Base-by-base conservation (phyloP, 2,113 vertebrate species). In the Neolamprologus modestus region DNA sequence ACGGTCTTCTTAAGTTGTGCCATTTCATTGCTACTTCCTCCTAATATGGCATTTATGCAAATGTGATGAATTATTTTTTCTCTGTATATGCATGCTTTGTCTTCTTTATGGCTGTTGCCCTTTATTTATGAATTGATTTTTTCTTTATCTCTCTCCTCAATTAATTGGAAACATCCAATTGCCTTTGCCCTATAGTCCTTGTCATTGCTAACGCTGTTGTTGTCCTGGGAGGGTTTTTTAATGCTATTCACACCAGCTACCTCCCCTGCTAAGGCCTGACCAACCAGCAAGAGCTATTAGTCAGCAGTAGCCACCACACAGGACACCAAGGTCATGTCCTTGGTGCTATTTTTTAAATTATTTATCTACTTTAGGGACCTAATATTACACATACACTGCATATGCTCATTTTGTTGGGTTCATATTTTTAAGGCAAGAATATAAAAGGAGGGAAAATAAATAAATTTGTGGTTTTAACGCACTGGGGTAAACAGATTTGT, bases 41-140 rank as follows among this genome's bases (percentile, higher is more conserved):
- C 40, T 89, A 89, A 89, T 93, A 82, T 73, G 78, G 26, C 76
- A 52, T 91, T 94, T 92, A 92, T 94, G 86, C 35, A 91, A 92
- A 91, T 89, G 26, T 54, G 42, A 73, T 47, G 40, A 84, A 83
- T 87, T 89, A 9, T 80, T 93, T 89, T 88, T 45, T 80, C 63
- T 82, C 47, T 31, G n/a, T 40, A 24, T 13, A 13, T 16, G 52
- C 14, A 80, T n/a, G 4, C 5, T 79, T 37, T 53, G 13, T 45
- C 11, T 52, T 35, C 12, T 83, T 52, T 52, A 8, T 42, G 13
- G 26, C 14, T 82, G 3, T 17, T 35, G 10, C 45, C 73, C 45
- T 78, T 52, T 78, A 52, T 78, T 78, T 53, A 21, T 84, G 84
- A 40, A 35, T 79, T 82, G 45, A 31, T 83, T 63, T 68, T 81